Percentiles rank a stretch among this genome's conserved stretches.
phyloP scores from a whole-genome alignment of 2,113 vertebrate species.

The Caracal caracal region DNA sequence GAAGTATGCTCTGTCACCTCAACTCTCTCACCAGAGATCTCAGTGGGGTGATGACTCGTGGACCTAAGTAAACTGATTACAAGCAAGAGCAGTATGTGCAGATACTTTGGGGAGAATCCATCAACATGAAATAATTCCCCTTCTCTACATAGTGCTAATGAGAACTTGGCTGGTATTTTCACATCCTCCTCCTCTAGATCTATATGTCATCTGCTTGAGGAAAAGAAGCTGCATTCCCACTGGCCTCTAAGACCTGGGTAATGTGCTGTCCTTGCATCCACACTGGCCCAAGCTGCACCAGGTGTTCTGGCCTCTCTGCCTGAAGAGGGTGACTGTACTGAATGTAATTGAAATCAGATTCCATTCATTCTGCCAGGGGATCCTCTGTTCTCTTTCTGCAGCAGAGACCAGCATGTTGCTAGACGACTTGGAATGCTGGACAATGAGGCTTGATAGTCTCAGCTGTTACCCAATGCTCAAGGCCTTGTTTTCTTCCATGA shows the following conservation, averaged over 20 bases:
- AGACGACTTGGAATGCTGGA: constrained; percentile 63
- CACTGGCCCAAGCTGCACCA: constrained; percentile 59
- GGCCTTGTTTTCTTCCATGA: constrained; percentile 68
- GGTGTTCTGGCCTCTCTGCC: constrained; percentile 67
- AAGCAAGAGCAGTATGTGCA: constrained; percentile 58
- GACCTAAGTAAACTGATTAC: constrained; percentile 42
- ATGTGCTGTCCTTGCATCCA: not conserved
- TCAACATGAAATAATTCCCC: constrained; percentile 34
- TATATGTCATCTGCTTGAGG: constrained; percentile 4
- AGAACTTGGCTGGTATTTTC: constrained; percentile 54
- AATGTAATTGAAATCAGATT: constrained; percentile 75
- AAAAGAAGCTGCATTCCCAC: constrained; percentile 20
- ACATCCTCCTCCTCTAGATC: not conserved
- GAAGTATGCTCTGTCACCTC: not conserved
- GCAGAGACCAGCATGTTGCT: constrained; percentile 59
- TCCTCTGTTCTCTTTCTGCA: constrained; percentile 58
- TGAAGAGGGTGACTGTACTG: constrained; percentile 63
- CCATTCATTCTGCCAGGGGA: constrained; percentile 58
- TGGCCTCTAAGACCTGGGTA: not conserved
- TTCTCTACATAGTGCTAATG: constrained; percentile 17
- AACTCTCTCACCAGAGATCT: not conserved
- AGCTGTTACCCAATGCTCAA: constrained; percentile 65
- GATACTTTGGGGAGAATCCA: not conserved
- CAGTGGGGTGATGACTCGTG: constrained; percentile 8
- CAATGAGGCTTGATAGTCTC: constrained; percentile 64